Percentiles rank a stretch among this genome's conserved stretches.
phyloP scores from a whole-genome alignment of 2,888 invertebrate genomes.

The Pseudolycoriella hygida region DNA sequence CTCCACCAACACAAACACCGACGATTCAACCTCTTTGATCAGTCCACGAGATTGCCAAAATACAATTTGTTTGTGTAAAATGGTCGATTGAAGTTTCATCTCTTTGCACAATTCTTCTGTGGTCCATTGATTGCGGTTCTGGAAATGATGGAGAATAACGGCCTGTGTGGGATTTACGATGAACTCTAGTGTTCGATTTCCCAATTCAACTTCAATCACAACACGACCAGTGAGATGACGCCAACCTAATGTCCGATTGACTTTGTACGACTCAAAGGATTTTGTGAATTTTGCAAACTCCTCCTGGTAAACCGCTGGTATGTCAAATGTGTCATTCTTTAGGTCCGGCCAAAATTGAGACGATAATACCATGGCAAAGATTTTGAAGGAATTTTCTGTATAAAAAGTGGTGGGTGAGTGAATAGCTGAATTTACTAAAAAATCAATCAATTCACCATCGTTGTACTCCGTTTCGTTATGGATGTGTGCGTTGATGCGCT shows the following conservation, averaged over 20 bases:
- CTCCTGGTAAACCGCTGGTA: conserved; percentile 62
- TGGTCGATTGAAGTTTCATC: conserved; percentile 75
- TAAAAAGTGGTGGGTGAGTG: too few relatives aligned
- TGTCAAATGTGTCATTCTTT: conserved; percentile 79
- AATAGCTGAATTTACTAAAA: too few relatives aligned
- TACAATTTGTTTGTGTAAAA: conserved; percentile 68
- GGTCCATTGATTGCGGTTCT: conserved; percentile 69
- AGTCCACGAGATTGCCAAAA: conserved; percentile 93
- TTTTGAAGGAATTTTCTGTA: conserved; percentile 35
- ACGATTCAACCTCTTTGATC: conserved; percentile 55
- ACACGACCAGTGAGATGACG: conserved; percentile 86
- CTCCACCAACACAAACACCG: conserved; percentile 53
- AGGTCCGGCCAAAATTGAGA: conserved; percentile 98
- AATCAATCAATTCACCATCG: not conserved
- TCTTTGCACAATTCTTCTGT: conserved; percentile 69
- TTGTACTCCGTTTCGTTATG: conserved; percentile 39
- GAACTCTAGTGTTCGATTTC: conserved; percentile 28
- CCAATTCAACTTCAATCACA: conserved; percentile 75
- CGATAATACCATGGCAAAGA: conserved; percentile 81
- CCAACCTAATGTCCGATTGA: conserved; percentile 86
- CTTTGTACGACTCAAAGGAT: conserved; percentile 76
- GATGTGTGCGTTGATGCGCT: conserved; percentile 74
- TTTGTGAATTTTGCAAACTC: conserved; percentile 76
- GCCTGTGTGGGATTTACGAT: conserved; percentile 69
- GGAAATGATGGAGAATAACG: conserved; percentile 52